Evolutionary conservation across 2,113 vertebrate species (phyloP).

Genomic region (Coptodon rendalli): DNA sequence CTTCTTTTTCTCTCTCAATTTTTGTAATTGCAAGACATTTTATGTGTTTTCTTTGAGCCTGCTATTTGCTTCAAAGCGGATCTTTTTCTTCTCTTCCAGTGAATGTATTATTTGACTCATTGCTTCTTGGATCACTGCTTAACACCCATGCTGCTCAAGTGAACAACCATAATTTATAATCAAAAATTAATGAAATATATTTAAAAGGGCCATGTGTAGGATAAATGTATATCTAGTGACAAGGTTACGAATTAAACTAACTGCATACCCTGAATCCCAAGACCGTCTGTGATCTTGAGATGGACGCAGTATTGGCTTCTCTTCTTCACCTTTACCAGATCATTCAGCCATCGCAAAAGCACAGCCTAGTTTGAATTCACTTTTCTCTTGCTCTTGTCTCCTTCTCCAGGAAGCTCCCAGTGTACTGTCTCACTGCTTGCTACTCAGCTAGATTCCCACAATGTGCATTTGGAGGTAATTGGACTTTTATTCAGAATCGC

Average conservation of each 20-base stretch:
- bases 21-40: background rate
- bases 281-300: background rate
- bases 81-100: background rate
- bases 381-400: background rate
- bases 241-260: accelerated
- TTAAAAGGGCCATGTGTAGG: background rate
- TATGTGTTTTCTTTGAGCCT: background rate
- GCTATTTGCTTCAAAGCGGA: background rate
- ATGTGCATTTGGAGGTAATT: background rate
- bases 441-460: background rate
- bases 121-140: background rate
- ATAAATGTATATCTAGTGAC: background rate
- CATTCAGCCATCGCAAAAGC: background rate
- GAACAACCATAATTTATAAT: background rate
- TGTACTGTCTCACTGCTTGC: background rate
- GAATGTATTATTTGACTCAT: background rate
- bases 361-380: background rate
- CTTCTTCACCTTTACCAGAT: background rate
- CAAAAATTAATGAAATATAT: background rate
- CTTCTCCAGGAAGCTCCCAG: background rate
- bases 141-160: background rate
- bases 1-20: background rate
- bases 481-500: background rate
- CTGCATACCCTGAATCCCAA: background rate
- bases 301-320: background rate